These are phyloP conservation scores for Sternotherus odoratus DNA, from an alignment of 2,797 vertebrate genomes.

Conservation along the genomic window DNA sequence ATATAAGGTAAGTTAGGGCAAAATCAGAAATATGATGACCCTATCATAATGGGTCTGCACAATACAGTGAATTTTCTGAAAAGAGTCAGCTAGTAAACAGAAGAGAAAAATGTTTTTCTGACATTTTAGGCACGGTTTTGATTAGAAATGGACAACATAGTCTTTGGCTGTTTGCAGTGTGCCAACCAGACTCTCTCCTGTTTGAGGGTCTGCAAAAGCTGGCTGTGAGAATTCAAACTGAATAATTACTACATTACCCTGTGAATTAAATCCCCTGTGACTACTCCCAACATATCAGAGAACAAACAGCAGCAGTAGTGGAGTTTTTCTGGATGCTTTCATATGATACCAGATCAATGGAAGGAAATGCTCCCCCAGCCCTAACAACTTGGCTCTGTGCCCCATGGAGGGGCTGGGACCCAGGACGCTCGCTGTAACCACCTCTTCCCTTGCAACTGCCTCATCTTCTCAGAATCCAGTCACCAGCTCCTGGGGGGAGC, in stretches of 20 bases:
- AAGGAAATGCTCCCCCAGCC: neutral
- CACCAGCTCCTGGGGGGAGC: conserved; percentile 63
- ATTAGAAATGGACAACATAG: neutral
- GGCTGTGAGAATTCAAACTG: neutral
- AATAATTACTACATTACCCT: neutral
- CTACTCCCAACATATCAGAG: neutral
- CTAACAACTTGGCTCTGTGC: neutral
- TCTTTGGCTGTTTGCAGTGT: neutral
- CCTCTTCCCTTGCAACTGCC: conserved; percentile 77
- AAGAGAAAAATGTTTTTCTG: neutral
- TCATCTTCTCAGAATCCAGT: conserved; percentile 86
- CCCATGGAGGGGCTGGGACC: neutral
- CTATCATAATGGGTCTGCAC: neutral
- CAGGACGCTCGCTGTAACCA: neutral
- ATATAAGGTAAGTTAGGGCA: neutral
- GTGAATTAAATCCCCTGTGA: conserved; percentile 24
- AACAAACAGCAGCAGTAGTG: neutral
- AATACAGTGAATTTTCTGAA: neutral
- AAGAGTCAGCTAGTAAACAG: neutral
- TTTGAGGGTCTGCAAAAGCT: conserved; percentile 21
- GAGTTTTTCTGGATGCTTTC: neutral
- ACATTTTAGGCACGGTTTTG: neutral
- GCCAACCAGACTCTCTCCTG: neutral
- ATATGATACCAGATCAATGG: neutral
- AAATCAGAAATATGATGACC: neutral